A percentile compares a stretch with the other conserved stretches of the same genome.
These are phyloP conservation scores for Ostrea edulis DNA, from an alignment of 1,140 invertebrate species.

Conservation along the genomic window DNA sequence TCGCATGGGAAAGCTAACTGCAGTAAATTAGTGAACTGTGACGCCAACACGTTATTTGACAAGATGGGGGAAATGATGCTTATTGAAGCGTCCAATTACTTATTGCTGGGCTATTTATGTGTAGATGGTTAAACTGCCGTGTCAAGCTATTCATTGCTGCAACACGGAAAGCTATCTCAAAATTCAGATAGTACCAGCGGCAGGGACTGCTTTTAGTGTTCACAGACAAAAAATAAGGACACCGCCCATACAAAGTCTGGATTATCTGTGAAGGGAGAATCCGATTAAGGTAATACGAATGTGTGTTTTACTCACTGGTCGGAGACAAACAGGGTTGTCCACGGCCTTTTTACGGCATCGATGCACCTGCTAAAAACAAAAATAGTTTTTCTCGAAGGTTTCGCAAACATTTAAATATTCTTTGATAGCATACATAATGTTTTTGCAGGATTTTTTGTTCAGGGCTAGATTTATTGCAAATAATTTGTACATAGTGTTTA, in stretches of 20 bases:
- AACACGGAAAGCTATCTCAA: conserved; percentile 15
- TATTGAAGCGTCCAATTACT: conserved; percentile 38
- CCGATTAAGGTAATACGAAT: not conserved
- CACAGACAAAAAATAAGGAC: not conserved
- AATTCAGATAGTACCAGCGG: conserved; percentile 3
- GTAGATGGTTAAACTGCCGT: conserved; percentile 38
- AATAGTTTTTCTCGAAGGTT: too few species aligned
- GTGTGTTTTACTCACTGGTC: not conserved
- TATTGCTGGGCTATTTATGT: conserved; percentile 1
- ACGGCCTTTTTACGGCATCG: conserved; percentile 11
- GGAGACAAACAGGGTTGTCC: not conserved
- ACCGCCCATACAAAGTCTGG: not conserved
- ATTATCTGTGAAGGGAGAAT: not conserved
- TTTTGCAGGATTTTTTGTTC: too few species aligned
- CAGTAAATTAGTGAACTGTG: conserved; percentile 32
- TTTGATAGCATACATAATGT: too few species aligned
- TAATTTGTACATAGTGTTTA: not conserved
- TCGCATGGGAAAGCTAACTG: conserved; percentile 25
- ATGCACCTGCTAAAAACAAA: too few species aligned
- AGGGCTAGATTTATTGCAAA: too few species aligned
- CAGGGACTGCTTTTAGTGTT: not conserved
- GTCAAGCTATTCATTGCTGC: conserved; percentile 12
- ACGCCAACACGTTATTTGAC: conserved; percentile 29
- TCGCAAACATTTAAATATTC: too few species aligned
- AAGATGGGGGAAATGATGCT: conserved; percentile 38